phyloP scores from a whole-genome alignment of 2,888 invertebrate species.

The Aethes cnicana region DNA sequence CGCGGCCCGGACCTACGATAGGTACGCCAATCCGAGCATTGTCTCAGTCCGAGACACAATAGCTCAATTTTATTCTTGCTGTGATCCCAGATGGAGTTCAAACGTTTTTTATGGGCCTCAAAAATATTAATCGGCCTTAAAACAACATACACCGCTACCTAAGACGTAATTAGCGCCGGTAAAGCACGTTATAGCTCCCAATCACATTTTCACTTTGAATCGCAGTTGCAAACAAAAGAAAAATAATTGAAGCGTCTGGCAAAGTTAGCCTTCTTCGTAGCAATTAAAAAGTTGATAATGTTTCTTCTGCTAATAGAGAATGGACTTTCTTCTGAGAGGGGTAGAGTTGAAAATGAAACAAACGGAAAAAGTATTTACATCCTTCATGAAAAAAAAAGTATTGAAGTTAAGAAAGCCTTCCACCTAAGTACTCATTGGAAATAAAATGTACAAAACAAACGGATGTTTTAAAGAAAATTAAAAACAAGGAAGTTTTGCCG shows the following conservation, averaged over 20 bases:
- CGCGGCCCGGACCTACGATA: slow-evolving; percentile 53
- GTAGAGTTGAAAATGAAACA: slow-evolving; percentile 58
- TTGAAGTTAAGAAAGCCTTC: slow-evolving; percentile 75
- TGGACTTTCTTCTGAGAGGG: slow-evolving; percentile 50
- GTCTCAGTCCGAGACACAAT: slow-evolving; percentile 44
- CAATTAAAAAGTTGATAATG: slow-evolving; percentile 69
- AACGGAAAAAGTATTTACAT: slow-evolving; percentile 49
- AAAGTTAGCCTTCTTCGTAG: slow-evolving; percentile 60
- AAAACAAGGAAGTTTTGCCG: slow-evolving; percentile 79
- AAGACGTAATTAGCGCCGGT: neutral
- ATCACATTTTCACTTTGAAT: slow-evolving; percentile 38
- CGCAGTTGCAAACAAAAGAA: slow-evolving; percentile 42
- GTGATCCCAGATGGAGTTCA: slow-evolving; percentile 3
- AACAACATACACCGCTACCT: neutral
- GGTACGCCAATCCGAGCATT: slow-evolving; percentile 50
- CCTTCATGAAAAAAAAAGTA: slow-evolving; percentile 63
- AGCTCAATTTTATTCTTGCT: slow-evolving; percentile 44
- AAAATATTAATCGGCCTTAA: too few relatives aligned
- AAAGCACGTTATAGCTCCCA: slow-evolving; percentile 19
- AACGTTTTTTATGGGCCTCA: slow-evolving; percentile 11
- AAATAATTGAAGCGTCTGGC: slow-evolving; percentile 47
- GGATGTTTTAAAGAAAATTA: slow-evolving; percentile 81
- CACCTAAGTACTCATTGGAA: slow-evolving; percentile 68
- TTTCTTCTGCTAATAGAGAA: slow-evolving; percentile 50
- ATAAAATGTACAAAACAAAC: slow-evolving; percentile 75